Percentiles rank a stretch among this genome's conserved stretches.
Evolutionary conservation across 1,140 invertebrate genomes (phyloP).

Genomic region (Cydia splendana): DNA sequence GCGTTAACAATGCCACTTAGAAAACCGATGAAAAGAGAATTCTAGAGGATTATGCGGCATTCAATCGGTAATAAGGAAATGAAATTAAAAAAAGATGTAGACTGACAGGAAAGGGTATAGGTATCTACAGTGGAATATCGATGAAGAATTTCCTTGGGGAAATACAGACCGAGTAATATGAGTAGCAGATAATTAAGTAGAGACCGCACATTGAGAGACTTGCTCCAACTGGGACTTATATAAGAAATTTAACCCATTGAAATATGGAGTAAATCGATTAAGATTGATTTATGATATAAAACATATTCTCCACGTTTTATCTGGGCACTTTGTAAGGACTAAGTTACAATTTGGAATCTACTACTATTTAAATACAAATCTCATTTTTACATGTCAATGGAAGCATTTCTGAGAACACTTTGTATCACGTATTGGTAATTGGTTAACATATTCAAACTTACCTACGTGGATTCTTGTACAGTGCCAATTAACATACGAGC

Average conservation of each 20-base stretch:
- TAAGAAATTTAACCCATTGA: background rate
- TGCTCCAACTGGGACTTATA: background rate
- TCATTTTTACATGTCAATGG: too few species aligned
- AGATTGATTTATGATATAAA: background rate
- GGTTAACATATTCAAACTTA: too few species aligned
- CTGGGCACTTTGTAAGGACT: too few species aligned
- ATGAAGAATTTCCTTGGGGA: conserved; percentile 45
- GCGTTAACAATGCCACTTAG: conserved; percentile 28
- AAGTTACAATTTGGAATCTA: too few species aligned
- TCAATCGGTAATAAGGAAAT: conserved; percentile 30
- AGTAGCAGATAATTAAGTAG: conserved; percentile 50
- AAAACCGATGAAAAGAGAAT: conserved; percentile 21
- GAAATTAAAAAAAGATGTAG: conserved; percentile 34
- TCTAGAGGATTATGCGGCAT: conserved; percentile 26
- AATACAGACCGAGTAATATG: conserved; percentile 44
- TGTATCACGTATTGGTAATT: too few species aligned
- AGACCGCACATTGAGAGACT: conserved; percentile 41
- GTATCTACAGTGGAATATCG: conserved; percentile 41
- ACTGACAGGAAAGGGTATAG: conserved; percentile 35
- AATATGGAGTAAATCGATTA: background rate
- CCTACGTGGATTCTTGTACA: too few species aligned
- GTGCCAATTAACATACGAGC: too few species aligned
- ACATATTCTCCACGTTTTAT: background rate
- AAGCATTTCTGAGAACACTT: too few species aligned
- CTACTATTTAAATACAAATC: too few species aligned